These are phyloP conservation scores for Gisinianus flammeolus DNA, from an alignment of 2,888 invertebrate genomes.

Conservation along the genomic window DNA sequence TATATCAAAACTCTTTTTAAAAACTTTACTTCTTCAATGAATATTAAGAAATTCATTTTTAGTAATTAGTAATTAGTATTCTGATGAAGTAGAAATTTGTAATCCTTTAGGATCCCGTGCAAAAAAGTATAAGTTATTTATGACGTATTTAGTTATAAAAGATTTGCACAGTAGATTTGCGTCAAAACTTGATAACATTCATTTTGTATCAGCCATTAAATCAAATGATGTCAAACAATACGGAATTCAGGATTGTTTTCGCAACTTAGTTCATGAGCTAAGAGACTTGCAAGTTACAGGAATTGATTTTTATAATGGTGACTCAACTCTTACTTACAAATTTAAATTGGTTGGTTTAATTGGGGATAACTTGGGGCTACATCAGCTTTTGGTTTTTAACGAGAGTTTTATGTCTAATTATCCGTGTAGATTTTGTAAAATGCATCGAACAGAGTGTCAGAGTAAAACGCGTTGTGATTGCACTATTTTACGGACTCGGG, in stretches of 20 bases:
- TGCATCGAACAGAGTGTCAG: slow-evolving; percentile 24
- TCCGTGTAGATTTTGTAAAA: slow-evolving; percentile 39
- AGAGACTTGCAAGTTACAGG: not conserved
- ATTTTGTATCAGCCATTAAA: not conserved
- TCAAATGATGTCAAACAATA: not conserved
- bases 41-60: not conserved
- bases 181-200: not conserved
- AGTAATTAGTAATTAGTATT: not conserved
- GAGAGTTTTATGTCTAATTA: slow-evolving; percentile 37
- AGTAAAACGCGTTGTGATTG: not conserved
- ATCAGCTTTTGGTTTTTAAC: slow-evolving; percentile 28
- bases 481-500: not conserved
- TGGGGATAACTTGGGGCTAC: slow-evolving; percentile 41
- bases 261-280: not conserved
- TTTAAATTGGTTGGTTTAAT: slow-evolving; percentile 9
- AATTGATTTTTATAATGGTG: not conserved
- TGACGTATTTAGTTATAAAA: slow-evolving; percentile 21
- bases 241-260: not conserved
- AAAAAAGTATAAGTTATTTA: slow-evolving; percentile 7
- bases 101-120: slow-evolving; percentile 19
- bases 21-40: not conserved
- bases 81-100: slow-evolving; percentile 18
- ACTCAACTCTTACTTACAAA: not conserved
- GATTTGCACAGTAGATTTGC: slow-evolving; percentile 1
- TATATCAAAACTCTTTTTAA: not conserved